Base-by-base conservation (phyloP, 2,797 vertebrate species). In the Vireo griseus region DNA sequence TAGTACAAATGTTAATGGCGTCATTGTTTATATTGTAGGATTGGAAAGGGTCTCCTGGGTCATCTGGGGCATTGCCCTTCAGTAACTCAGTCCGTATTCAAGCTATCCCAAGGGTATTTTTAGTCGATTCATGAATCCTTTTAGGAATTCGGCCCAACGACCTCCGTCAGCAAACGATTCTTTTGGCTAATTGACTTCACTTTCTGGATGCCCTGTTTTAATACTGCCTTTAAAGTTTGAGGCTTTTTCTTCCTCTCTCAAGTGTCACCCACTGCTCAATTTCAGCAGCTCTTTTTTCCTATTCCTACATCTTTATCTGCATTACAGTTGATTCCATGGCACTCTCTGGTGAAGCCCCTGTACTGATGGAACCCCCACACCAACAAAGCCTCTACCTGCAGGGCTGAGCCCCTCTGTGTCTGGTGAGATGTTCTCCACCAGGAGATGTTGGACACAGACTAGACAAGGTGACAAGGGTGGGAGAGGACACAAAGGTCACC, bases 41-140 rank as follows among this genome's bases (percentile, higher is more conserved):
- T 95, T 92, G 90, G 88, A 97, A 95, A 67, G 93, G 94, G 94
- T 86, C 96, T 97, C 95, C 92, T 94, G 96, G 95, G 95, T 97
- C 94, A 95, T 87, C 74, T 94, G 86, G 96, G 92, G 92, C 93
- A 95, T 57, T 95, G 95, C 95, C 94, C 94, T 97, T 95, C 95
- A 92, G 95, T 96, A 96, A 95, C 92, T 95, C 88, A 95, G 93
- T 87, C 93, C 68, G 5, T 89, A 94, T 85, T 92, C 92, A 95
- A 91, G 92, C 93, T 63, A 92, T 95, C 96, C 92, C 95, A 78
- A 69, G 92, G 92, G 95, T 88, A 94, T 94, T 96, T 96, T 96
- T 37, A 96, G 92, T 91, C 69, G 18, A 96, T 97, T 95, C 94
- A 84, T 73, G 92, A 94, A 91, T 91, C 82, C 92, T 95, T 96